Conservation (phyloP, 2,888 invertebrate genomes). For the Netelia melanura region DNA sequence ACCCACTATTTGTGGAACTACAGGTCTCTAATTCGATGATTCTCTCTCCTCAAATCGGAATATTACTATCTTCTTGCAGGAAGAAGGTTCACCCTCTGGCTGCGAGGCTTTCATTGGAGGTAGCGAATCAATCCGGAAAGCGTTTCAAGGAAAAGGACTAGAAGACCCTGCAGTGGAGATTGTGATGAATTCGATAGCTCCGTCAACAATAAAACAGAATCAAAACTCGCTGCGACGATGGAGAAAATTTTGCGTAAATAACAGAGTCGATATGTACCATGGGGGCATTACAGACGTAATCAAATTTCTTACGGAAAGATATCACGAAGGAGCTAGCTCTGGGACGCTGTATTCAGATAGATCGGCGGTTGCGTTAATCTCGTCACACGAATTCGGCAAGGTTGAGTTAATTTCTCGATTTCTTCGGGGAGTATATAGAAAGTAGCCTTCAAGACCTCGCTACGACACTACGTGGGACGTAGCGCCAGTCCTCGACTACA, state of each 20-base stretch:
- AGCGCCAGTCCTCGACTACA: too few relatives aligned
- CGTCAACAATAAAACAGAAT: slow-evolving; percentile 35
- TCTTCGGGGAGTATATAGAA: too few relatives aligned
- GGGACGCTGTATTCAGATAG: too few relatives aligned
- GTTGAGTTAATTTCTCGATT: not conserved
- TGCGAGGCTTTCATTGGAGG: too few relatives aligned
- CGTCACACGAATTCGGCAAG: slow-evolving; percentile 46
- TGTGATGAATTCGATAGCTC: slow-evolving; percentile 40
- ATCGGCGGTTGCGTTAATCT: too few relatives aligned
- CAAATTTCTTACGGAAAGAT: slow-evolving; percentile 1
- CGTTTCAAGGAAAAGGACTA: slow-evolving; percentile 31
- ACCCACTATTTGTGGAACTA: too few relatives aligned
- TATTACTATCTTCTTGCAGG: slow-evolving; percentile 45
- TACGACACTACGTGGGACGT: too few relatives aligned
- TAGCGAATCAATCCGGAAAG: slow-evolving; percentile 10
- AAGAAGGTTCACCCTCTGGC: not conserved
- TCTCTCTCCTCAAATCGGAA: slow-evolving; percentile 23
- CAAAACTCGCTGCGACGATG: slow-evolving; percentile 40
- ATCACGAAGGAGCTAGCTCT: slow-evolving; percentile 38
- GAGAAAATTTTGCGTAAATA: not conserved
- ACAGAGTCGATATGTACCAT: too few relatives aligned
- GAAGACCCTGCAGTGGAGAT: slow-evolving; percentile 28
- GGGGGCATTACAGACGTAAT: too few relatives aligned
- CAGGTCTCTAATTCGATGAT: too few relatives aligned
- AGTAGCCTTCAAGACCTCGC: too few relatives aligned